Base-by-base conservation (phyloP, 1,140 invertebrate genomes). In the Drosophila ananassae region DNA sequence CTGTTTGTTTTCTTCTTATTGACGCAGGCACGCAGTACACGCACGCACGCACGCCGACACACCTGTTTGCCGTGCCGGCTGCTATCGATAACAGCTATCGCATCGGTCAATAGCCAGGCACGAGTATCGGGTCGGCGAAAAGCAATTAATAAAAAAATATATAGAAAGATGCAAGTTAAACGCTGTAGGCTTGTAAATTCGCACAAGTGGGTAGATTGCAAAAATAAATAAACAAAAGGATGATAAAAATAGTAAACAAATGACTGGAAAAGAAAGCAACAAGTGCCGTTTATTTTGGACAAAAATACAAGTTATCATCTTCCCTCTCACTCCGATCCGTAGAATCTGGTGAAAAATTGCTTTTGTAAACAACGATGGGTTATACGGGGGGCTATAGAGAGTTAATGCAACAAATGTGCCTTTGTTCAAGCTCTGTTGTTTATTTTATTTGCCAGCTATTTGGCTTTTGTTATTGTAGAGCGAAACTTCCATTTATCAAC, bases 241-340 rank as follows among this genome's bases (percentile, higher is more conserved):
- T 21, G 1, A 10, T 2, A 7, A 17, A 44, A 44, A 12, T 21
- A 21, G 17, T 21, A 7, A 47, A 24, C 0, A 24, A 47, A 22
- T 4, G 44, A 9, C 44, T 3, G 34, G 34, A 5, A 37, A 37
- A 34, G 2, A 0, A 22, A 47, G 44, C 44, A 47, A 47, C 44
- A 47, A 47, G 44, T 47, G 44, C 44, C 32, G 28, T 57, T 2
- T 44, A 58, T 24, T 47, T 44, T 3, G 17, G 44, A 24, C 24
- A 47, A 47, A 47, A 22, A 24, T 22, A 47, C 54, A 8, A n/a
- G 22, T 57, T 37, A 37, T 37, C 34, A n/a, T 57, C 47, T 63
- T 28, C 7, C 17, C 2, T 64, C 76, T 66, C 73, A 48, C 30
- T 80, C 56, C 59, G 55, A 69, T 63, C 41, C 59, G 4, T 12